phyloP scores from a whole-genome alignment of 35 echinoderm and acorn worm genomes.

The Chiridota heheva region DNA sequence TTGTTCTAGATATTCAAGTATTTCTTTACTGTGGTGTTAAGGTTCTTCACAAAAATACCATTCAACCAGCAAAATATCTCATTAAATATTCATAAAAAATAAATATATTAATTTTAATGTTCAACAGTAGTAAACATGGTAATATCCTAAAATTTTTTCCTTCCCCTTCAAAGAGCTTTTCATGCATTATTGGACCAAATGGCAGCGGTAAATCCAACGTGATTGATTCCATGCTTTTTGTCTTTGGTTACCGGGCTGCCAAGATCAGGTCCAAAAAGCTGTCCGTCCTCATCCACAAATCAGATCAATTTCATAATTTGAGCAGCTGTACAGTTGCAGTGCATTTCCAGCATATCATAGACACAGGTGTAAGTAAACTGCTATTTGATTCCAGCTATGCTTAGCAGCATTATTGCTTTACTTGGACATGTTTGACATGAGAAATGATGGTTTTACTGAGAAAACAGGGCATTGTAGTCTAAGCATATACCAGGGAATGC shows the following conservation, averaged over 20 bases:
- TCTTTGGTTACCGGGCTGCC: constrained; percentile 95
- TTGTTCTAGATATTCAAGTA: no score
- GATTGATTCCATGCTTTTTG: constrained; percentile 98
- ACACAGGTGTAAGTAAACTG: constrained; percentile 81
- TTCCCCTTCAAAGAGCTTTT: constrained; percentile 79
- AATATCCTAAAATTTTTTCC: no score
- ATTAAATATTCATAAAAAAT: background rate
- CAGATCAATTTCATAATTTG: constrained; percentile 80
- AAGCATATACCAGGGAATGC: no score
- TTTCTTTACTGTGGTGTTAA: no score
- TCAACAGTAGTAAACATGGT: no score
- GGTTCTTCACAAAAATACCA: no score
- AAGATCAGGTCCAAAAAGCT: constrained; percentile 99
- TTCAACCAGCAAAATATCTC: background rate
- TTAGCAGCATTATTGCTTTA: background rate
- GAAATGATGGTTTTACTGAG: background rate
- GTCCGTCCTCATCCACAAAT: constrained; percentile 94
- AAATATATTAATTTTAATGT: background rate
- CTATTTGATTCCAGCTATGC: background rate
- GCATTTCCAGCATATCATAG: constrained; percentile 99
- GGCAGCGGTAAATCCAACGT: constrained; percentile 98
- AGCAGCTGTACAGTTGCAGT: constrained; percentile 88
- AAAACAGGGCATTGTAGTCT: no score
- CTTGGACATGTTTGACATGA: background rate
- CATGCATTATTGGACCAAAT: constrained; percentile 97